Conservation (phyloP, 2,797 vertebrate species). For the Manis javanica region DNA sequence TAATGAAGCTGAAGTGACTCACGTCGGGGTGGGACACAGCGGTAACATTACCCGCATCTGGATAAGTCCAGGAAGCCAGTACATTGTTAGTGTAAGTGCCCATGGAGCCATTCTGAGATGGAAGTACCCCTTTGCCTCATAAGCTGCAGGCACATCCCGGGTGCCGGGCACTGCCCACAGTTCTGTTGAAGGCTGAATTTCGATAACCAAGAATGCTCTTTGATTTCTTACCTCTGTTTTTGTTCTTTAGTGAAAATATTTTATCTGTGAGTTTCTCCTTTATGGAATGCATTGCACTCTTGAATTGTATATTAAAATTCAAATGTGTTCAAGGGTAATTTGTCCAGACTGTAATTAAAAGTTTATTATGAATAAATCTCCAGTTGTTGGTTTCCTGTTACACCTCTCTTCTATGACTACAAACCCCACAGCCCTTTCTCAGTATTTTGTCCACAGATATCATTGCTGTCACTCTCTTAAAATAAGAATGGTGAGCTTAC, state of each 20-base stretch:
- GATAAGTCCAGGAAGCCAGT: constrained; percentile 90
- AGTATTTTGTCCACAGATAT: not conserved
- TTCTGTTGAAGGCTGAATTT: not conserved
- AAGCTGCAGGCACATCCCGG: not conserved
- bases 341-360: constrained; percentile 4
- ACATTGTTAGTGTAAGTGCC: constrained; percentile 90
- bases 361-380: constrained; percentile 43
- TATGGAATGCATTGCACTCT: constrained; percentile 24
- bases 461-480: not conserved
- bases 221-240: not conserved
- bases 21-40: constrained; percentile 91
- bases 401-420: not conserved
- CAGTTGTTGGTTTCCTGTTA: not conserved
- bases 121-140: constrained; percentile 89
- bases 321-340: constrained; percentile 7
- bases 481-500: not conserved
- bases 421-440: not conserved
- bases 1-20: constrained; percentile 90
- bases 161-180: accelerated
- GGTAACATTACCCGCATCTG: constrained; percentile 90
- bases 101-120: constrained; percentile 92
- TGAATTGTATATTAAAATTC: constrained; percentile 45
- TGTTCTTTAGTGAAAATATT: constrained; percentile 30
- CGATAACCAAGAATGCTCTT: not conserved
- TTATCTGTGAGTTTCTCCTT: constrained; percentile 12